These are phyloP conservation scores for Clarias fuscus DNA, from an alignment of 2,797 vertebrate species.

Conservation along the genomic window DNA sequence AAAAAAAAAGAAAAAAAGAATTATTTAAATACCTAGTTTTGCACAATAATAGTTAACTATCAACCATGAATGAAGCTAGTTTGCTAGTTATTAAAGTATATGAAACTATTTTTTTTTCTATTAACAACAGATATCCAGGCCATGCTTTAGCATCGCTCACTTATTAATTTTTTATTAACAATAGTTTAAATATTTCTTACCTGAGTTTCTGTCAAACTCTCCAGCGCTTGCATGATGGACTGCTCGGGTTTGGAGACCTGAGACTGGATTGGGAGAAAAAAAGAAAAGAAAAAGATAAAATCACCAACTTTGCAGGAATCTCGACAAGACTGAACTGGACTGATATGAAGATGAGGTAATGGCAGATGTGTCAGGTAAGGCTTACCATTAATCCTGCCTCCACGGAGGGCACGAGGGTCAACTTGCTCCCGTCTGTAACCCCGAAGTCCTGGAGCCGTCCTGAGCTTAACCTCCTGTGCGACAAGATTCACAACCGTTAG, in stretches of 20 bases:
- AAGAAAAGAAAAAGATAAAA: neutral
- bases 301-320: neutral
- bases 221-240: conserved; percentile 87
- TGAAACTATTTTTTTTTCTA: too few relatives aligned
- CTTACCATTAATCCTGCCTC: conserved; percentile 89
- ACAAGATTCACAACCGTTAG: conserved; percentile 10
- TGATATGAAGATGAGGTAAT: neutral
- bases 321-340: neutral
- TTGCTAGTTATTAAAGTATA: too few relatives aligned
- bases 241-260: conserved; percentile 81
- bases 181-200: conserved; percentile 64
- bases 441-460: conserved; percentile 86
- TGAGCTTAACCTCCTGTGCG: conserved; percentile 80
- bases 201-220: conserved; percentile 90
- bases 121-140: neutral
- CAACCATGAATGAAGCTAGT: neutral
- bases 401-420: conserved; percentile 87
- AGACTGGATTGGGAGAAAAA: conserved; percentile 65
- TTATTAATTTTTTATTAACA: neutral
- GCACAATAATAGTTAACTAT: neutral
- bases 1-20: too few relatives aligned
- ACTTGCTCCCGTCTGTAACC: conserved; percentile 85
- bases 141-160: neutral
- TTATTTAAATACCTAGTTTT: neutral
- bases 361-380: neutral